Evolutionary conservation across 2,888 invertebrate genomes (phyloP).

Genomic region (Mantis religiosa): DNA sequence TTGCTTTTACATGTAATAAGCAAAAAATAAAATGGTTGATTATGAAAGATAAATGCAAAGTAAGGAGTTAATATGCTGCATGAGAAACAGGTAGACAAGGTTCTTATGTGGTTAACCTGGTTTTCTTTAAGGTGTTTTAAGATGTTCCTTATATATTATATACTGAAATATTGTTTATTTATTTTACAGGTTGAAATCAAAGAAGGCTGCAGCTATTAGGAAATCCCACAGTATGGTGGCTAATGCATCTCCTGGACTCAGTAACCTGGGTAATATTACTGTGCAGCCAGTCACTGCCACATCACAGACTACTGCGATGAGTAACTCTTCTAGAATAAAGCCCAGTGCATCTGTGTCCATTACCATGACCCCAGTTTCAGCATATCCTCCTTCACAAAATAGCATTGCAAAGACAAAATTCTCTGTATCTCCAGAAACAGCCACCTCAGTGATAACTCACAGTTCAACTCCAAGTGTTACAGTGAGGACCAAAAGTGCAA

Average conservation of each 20-base stretch:
- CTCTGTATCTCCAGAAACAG: background rate
- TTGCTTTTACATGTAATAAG: too few species aligned
- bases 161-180: background rate
- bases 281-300: background rate
- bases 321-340: background rate
- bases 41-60: too few species aligned
- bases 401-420: background rate
- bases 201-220: background rate
- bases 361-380: background rate
- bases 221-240: background rate
- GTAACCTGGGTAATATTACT: background rate
- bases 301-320: background rate
- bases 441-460: background rate
- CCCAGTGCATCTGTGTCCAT: conserved; percentile 1
- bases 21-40: too few species aligned
- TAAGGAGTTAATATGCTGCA: too few species aligned
- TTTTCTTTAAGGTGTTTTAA: too few species aligned
- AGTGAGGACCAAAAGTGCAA: conserved; percentile 6
- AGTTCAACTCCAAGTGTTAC: background rate
- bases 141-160: too few species aligned
- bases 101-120: too few species aligned
- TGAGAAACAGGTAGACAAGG: too few species aligned
- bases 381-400: background rate
- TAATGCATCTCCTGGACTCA: background rate
- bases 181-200: background rate